Evolutionary conservation across 2,113 vertebrate genomes (phyloP), one percentile per base, ranked within the genome.

Genomic region (Antechinus stuartii): DNA sequence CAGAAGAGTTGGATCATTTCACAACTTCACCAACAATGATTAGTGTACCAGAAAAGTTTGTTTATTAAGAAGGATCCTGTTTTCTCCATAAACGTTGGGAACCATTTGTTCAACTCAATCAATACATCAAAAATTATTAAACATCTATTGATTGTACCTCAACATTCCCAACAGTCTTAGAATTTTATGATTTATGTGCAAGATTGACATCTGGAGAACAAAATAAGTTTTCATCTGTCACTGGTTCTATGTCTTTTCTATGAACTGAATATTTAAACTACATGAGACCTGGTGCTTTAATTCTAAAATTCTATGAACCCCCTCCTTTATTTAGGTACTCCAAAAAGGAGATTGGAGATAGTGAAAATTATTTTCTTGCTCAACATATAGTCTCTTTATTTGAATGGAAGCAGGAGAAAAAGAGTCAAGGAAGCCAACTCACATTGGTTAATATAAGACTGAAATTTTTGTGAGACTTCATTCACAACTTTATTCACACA

Each of bases 161-260:
- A 92, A 96, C n/a, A 94, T 93, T 95, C 49, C 30, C 54, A 91
- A 94, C 2, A 92, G n/a, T 6, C 56, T 95, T 90, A 90, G 56
- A 54, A 91, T 54, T 68, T n/a, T 8, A 42, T 84, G 68, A 84
- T 42, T 76, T 76, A 52, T 42, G n/a, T 84, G 35, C n/a, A 84
- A 42, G 35, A 42, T 84, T 84, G 16, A 42, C 16, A 84, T 8
- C 68, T 84, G n/a, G 35, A 84, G 68, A 42, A 84, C 42, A 35
- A 76, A 42, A 52, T 52, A 84, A 84, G n/a, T 22, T 84, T 84
- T 84, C n/a, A 35, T 84, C 42, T 84, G 68, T 42, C 68, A 42
- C 16, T 84, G 5, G 6, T 84, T 42, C 68, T 84, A 68, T 35
- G 6, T 90, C 90, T 91, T 96, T 54, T 14, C 30, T 0, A 22